These are phyloP conservation scores for Spodoptera littoralis DNA, from an alignment of 2,888 invertebrate species.

Conservation along the genomic window DNA sequence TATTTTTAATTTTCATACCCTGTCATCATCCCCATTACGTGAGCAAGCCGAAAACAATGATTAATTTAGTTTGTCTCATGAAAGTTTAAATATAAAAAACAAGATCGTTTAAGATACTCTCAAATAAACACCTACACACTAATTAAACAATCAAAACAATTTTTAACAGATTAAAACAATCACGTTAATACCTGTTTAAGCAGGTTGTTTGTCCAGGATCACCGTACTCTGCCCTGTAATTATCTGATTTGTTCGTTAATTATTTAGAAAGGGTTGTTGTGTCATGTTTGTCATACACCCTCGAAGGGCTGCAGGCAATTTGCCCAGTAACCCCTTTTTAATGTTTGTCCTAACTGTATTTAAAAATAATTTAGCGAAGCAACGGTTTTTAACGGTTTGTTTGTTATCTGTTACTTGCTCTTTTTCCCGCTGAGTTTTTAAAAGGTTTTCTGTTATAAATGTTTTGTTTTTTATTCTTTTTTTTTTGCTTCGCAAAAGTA, in stretches of 20 bases:
- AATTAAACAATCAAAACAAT: not conserved
- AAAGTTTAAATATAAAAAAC: too few relatives aligned
- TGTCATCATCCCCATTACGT: too few relatives aligned
- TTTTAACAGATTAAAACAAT: not conserved
- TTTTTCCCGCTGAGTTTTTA: conserved; percentile 19
- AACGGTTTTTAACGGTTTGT: conserved; percentile 31
- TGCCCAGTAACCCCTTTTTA: conserved; percentile 44
- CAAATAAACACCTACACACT: too few relatives aligned
- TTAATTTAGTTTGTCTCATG: too few relatives aligned
- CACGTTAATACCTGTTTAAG: conserved; percentile 23
- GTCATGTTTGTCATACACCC: conserved; percentile 53
- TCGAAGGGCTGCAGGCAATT: conserved; percentile 41
- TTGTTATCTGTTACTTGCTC: conserved; percentile 22
- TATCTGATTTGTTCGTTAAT: conserved; percentile 57
- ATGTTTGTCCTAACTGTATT: conserved; percentile 45
- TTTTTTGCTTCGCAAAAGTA: not conserved
- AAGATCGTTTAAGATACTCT: too few relatives aligned
- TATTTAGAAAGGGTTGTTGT: conserved; percentile 54
- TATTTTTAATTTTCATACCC: too few relatives aligned
- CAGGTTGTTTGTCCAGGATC: conserved; percentile 31
- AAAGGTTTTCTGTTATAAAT: conserved; percentile 15
- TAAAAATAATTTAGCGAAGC: conserved; percentile 50
- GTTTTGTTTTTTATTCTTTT: conserved; percentile 7
- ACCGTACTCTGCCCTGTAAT: conserved; percentile 41
- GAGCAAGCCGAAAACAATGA: too few relatives aligned